Evolutionary conservation across 2,113 vertebrate genomes (phyloP).

Genomic region (Amazona vittata): DNA sequence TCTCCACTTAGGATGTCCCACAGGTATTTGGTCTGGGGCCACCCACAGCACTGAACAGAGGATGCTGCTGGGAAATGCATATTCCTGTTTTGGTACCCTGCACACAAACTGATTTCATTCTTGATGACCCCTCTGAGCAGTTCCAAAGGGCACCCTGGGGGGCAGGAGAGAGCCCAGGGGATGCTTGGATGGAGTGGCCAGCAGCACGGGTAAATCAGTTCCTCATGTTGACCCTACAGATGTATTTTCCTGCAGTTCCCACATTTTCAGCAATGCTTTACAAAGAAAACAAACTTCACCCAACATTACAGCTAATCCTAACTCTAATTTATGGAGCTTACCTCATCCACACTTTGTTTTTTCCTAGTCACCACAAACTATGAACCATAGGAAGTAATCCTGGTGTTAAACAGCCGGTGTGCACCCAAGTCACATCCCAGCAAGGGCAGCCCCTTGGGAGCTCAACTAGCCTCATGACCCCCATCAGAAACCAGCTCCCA

Average conservation of each 20-base stretch:
- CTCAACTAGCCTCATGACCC: background rate
- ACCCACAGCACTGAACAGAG: background rate
- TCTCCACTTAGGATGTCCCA: background rate
- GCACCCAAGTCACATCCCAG: background rate
- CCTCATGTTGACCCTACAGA: background rate
- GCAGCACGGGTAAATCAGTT: accelerated
- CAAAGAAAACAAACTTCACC: background rate
- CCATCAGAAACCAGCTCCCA: background rate
- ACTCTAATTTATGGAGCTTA: background rate
- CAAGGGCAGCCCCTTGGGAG: background rate
- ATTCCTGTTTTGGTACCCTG: background rate
- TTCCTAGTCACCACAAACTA: background rate
- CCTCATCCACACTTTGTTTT: background rate
- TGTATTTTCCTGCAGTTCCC: background rate
- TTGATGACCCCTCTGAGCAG: background rate
- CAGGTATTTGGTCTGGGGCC: background rate
- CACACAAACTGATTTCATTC: background rate
- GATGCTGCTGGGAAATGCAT: accelerated
- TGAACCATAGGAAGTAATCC: background rate
- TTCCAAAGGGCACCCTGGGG: background rate
- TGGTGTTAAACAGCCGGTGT: background rate
- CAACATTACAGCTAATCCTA: background rate
- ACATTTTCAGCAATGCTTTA: background rate
- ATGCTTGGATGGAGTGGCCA: background rate
- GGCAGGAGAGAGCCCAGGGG: background rate